These are phyloP conservation scores for Camponotus vicinus DNA, from an alignment of 1,140 invertebrate species.

Conservation along the genomic window DNA sequence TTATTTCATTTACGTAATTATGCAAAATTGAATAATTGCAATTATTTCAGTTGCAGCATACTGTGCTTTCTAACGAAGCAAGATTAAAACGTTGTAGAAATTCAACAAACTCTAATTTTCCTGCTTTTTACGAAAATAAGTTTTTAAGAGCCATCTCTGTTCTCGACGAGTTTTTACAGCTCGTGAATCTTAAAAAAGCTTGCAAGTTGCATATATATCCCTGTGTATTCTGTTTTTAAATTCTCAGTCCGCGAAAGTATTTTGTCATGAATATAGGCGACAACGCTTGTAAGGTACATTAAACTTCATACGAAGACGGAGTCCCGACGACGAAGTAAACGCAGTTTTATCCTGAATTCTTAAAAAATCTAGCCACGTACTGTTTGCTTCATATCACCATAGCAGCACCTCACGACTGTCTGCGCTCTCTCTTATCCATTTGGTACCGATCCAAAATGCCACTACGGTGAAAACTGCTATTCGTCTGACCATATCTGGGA, in stretches of 20 bases:
- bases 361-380: slow-evolving; percentile 63
- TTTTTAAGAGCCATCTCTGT: background rate
- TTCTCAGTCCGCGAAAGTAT: background rate
- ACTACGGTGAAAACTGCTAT: background rate
- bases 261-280: background rate
- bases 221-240: background rate
- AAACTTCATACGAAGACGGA: slow-evolving; percentile 6
- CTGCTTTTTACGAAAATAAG: background rate
- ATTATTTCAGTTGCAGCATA: background rate
- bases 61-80: slow-evolving; percentile 9
- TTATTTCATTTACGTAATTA: background rate
- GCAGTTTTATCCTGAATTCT: background rate
- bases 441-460: slow-evolving; percentile 66
- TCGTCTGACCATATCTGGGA: slow-evolving; percentile 18
- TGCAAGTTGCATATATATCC: background rate
- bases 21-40: slow-evolving; percentile 1
- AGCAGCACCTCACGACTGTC: slow-evolving; percentile 28
- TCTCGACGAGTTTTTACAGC: background rate
- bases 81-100: slow-evolving; percentile 28
- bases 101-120: slow-evolving; percentile 12
- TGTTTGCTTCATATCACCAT: slow-evolving; percentile 22
- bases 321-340: background rate
- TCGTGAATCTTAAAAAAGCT: slow-evolving; percentile 39
- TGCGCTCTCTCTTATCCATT: slow-evolving; percentile 53
- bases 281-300: background rate